Evolutionary conservation across 2,113 vertebrate genomes (phyloP), one percentile per base, ranked within the genome.

Genomic region (Heterotis niloticus): DNA sequence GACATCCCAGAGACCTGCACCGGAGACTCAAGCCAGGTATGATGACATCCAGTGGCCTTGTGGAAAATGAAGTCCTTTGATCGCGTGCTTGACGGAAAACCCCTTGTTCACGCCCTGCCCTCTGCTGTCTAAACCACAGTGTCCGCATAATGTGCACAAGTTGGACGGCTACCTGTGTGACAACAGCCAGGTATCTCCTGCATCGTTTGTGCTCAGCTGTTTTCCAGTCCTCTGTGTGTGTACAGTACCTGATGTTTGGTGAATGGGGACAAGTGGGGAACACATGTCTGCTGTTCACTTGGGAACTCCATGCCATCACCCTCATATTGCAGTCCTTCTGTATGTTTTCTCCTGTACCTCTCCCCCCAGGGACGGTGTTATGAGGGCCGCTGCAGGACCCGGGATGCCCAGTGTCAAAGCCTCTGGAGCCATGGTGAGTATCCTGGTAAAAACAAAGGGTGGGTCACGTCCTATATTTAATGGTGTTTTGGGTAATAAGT

Each of bases 11-110:
- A 98, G 89, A 95, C 90, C 68, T 98, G 96, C 91, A 95, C 95
- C 0, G 96, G 96, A 67, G 96, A 98, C 90, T 97, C 96, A 59
- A 98, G 96, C 89, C 96, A 98, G 96, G 96, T 98, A 82, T 52
- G 80, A 51, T 14, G 77, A 24, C 11, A 18, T 20, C 1, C 18
- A 59, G 11, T 14, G 23, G 54, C 20, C 18, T 68, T 10, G 0
- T 75, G 34, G 56, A 44, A 66, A 44, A 68, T 75, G n/a, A 44
- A 7, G 52, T 78, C 20, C 23, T 52, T 56, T 66, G 1, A 78
- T 7, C 70, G 59, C 18, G 0, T 80, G 18, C 23, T 65, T n/a
- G 18, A 64, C 11, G 66, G 17, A 44, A 72, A 44, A 66, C 24
- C 16, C 24, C 7, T 1, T 13, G 59, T 69, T n/a, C 11, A 17